A percentile compares a stretch with the other conserved stretches of the same genome.
Conservation (phyloP, 2,797 vertebrate genomes). For the Toxotes lorentzi region DNA sequence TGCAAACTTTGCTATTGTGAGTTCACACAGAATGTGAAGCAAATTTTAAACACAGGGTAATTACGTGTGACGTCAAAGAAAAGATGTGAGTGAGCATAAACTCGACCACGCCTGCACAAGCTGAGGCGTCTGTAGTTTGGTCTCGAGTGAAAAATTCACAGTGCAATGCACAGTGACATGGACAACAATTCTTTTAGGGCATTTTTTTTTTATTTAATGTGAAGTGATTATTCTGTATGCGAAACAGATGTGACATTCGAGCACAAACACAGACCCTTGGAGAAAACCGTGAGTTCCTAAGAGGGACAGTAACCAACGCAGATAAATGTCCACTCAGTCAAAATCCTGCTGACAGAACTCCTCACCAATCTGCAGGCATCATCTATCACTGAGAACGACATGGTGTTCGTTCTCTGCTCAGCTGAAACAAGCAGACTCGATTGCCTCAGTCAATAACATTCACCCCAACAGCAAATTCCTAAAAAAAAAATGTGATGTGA, state of each 20-base stretch:
- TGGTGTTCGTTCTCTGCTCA: not conserved
- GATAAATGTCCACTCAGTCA: not conserved
- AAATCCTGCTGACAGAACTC: conserved; percentile 15
- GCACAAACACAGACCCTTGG: not conserved
- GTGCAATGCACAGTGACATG: not conserved
- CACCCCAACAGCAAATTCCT: conserved; percentile 3
- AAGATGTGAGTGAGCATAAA: no score
- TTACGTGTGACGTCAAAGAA: no score
- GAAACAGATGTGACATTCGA: conserved; percentile 6
- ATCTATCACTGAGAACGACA: conserved; percentile 17
- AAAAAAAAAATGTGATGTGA: conserved; percentile 15
- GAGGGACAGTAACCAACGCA: not conserved
- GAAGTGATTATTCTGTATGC: not conserved
- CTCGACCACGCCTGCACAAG: not conserved
- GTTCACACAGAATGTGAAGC: not conserved
- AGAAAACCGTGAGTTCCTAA: not conserved
- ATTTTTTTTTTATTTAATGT: not conserved
- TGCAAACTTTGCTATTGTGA: not conserved
- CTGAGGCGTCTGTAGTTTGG: not conserved
- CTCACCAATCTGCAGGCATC: not conserved
- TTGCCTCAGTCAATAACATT: conserved; percentile 39
- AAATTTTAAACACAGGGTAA: no score
- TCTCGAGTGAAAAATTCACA: not conserved
- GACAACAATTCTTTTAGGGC: not conserved
- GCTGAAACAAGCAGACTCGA: conserved; percentile 43